phyloP scores from a whole-genome alignment of 2,888 invertebrate genomes.

The Homarus gammarus region DNA sequence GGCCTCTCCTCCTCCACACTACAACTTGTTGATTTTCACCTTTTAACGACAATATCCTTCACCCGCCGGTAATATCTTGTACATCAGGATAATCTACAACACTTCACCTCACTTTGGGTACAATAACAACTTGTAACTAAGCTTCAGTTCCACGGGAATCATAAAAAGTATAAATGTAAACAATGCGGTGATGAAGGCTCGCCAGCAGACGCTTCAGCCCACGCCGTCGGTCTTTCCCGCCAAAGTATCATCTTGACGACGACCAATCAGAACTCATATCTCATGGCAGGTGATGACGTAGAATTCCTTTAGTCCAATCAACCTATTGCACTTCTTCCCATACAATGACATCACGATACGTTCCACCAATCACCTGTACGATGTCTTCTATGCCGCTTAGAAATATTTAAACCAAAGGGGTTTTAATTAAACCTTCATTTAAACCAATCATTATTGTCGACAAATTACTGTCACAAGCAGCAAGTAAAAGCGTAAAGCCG shows the following conservation, averaged over 20 bases:
- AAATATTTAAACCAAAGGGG: too few relatives aligned
- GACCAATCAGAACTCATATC: neutral
- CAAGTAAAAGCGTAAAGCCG: too few relatives aligned
- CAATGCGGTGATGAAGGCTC: neutral
- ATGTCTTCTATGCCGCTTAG: too few relatives aligned
- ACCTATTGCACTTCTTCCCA: too few relatives aligned
- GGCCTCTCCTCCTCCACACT: too few relatives aligned
- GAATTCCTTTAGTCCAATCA: too few relatives aligned
- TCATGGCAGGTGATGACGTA: neutral
- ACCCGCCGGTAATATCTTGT: too few relatives aligned
- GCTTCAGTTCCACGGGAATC: constrained; percentile 15
- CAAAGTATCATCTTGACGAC: constrained; percentile 28
- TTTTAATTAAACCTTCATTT: too few relatives aligned
- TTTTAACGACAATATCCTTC: neutral
- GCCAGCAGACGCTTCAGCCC: constrained; percentile 6
- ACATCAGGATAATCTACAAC: too few relatives aligned
- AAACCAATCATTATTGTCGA: too few relatives aligned
- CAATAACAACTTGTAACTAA: neutral
- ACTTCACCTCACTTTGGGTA: too few relatives aligned
- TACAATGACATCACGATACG: neutral
- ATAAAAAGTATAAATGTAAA: constrained; percentile 42
- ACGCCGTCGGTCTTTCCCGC: constrained; percentile 51
- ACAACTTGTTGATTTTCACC: constrained; percentile 39
- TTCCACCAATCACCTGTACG: neutral
- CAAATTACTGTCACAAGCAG: too few relatives aligned